Evolutionary conservation across 2,113 vertebrate species (phyloP), one percentile per base, ranked within the genome.

Genomic region (Catagonus wagneri): DNA sequence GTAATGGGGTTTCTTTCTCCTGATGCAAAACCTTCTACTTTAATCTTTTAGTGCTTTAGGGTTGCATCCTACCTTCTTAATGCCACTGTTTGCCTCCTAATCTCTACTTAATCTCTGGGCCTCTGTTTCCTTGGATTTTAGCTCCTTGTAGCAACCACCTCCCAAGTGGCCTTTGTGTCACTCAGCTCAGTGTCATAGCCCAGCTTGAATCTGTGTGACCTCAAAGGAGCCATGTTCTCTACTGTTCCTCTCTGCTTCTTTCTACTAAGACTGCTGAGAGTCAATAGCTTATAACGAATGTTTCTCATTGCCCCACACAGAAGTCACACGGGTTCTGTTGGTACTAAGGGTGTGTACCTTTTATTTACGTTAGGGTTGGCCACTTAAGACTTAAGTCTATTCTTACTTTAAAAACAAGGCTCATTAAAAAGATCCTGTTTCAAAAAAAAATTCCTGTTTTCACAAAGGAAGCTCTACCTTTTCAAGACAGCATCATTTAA

Each of bases 361-460:
- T 84, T 32, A 44, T 76, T 90, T 65, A 58, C 32, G 34, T 61
- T 68, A 29, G 50, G 80, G 32, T 66, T 79, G 56, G 54, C 44
- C 50, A 17, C 36, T 29, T 60, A 39, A 52, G 60, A 25, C 52
- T 52, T 50, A 83, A 87, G 50, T 79, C 23, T 90, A 52, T 44
- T 84, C 60, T 84, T 34, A 14, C 39, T 93, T 90, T 65, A 79
- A 81, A 95, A 66, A 78, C 80, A 36, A 58, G 29, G 65, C 88
- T 80, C 19, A 22, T 78, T 27, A 63, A 89, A 84, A 93, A 13
- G 1, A 58, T 63, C 22, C 44, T 44, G 44, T 44, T 44, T n/a
- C 4, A 44, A 44, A 44, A 44, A 44, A 44, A 44, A 44, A 8
- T 4, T 44, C 5, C 50, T 19, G 14, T 92, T 89, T 83, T 92